A percentile compares a stretch with the other conserved stretches of the same genome.
Conservation (phyloP, 1,140 invertebrate genomes). For the Scaptodrosophila lebanonensis region DNA sequence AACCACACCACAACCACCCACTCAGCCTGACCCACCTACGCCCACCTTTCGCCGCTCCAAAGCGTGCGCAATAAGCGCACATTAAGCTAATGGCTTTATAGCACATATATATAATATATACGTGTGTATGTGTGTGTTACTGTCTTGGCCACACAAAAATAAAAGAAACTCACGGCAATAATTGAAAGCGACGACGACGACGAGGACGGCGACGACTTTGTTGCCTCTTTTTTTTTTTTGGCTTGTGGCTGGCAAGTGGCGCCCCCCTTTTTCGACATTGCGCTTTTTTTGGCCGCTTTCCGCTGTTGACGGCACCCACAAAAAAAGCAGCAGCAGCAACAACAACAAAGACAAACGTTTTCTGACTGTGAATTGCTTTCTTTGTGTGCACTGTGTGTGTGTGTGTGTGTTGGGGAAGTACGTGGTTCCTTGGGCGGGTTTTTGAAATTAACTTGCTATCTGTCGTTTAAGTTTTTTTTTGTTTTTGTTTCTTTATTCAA, state of each 20-base stretch:
- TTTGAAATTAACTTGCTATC: constrained; percentile 72
- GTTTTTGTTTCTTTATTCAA: too few species aligned
- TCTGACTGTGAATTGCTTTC: too few species aligned
- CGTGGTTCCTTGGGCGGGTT: constrained; percentile 51
- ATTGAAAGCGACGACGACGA: constrained; percentile 53
- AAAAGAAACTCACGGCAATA: constrained; percentile 26
- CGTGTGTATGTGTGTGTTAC: constrained; percentile 5
- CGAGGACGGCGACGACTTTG: not conserved
- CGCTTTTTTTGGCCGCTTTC: constrained; percentile 27
- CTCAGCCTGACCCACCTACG: constrained; percentile 34
- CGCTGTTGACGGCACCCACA: not conserved
- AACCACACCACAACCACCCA: not conserved
- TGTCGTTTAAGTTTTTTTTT: constrained; percentile 69
- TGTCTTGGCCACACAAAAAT: constrained; percentile 31
- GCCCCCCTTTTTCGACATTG: constrained; percentile 20
- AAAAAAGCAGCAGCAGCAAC: too few species aligned
- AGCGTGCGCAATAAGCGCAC: constrained; percentile 73
- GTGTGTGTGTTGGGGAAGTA: constrained; percentile 15
- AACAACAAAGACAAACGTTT: too few species aligned
- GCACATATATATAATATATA: too few species aligned
- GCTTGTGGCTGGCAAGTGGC: constrained; percentile 38
- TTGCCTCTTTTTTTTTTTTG: constrained; percentile 14
- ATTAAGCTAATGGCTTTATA: constrained; percentile 68
- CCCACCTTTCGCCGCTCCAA: constrained; percentile 40
- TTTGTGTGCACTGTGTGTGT: not conserved